Evolutionary conservation across 1,140 invertebrate species (phyloP).

Genomic region (Calephelis virginiensis): DNA sequence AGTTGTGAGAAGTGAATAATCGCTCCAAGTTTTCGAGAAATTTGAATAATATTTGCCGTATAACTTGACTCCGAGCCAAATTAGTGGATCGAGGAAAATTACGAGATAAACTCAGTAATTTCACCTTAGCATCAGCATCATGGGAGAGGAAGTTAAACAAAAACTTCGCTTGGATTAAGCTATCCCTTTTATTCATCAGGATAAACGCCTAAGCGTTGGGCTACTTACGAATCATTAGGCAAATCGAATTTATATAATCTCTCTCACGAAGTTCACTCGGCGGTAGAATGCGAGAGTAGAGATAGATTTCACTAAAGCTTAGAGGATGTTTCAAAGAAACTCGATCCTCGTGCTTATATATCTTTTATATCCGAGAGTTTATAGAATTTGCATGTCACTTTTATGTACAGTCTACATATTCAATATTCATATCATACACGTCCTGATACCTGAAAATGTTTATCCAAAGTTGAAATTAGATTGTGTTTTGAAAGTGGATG

Average conservation of each 20-base stretch:
- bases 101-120: slow-evolving; percentile 6
- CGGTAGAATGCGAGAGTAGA: slow-evolving; percentile 1
- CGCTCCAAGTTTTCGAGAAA: slow-evolving; percentile 3
- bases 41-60: slow-evolving; percentile 19
- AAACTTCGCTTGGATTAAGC: slow-evolving; percentile 10
- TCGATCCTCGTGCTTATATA: neutral
- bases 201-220: neutral
- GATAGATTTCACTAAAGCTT: neutral
- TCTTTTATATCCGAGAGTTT: neutral
- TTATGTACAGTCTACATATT: neutral
- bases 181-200: slow-evolving; percentile 9
- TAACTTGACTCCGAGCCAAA: slow-evolving; percentile 18
- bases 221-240: slow-evolving; percentile 2
- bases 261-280: slow-evolving; percentile 1
- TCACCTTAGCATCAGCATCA: slow-evolving; percentile 4
- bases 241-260: slow-evolving; percentile 13
- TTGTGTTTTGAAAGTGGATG: no score
- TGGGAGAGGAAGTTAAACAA: slow-evolving; percentile 1
- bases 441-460: neutral
- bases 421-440: neutral
- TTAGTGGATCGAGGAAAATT: slow-evolving; percentile 13
- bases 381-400: slow-evolving; percentile 2
- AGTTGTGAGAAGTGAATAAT: slow-evolving; percentile 14
- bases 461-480: neutral
- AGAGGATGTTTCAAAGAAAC: slow-evolving; percentile 8